Conservation (phyloP, 2,888 invertebrate species). For the Saturnia japonica region DNA sequence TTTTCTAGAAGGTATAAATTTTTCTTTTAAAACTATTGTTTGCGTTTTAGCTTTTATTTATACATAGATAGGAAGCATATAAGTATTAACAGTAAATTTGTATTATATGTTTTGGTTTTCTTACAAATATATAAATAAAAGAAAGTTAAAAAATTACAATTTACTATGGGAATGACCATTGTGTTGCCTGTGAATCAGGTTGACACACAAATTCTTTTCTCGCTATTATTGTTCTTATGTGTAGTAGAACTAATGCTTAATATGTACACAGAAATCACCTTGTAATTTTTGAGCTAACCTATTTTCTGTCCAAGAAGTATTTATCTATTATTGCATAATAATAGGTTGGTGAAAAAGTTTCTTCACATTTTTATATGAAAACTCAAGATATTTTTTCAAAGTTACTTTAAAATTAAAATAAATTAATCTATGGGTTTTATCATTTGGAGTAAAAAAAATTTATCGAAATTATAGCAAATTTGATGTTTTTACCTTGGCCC, state of each 20-base stretch:
- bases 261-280: slow-evolving; percentile 25
- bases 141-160: slow-evolving; percentile 8
- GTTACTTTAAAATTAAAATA: too few species aligned
- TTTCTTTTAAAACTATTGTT: not conserved
- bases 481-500: too few species aligned
- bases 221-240: slow-evolving; percentile 50
- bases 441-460: too few species aligned
- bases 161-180: slow-evolving; percentile 33
- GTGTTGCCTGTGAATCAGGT: slow-evolving; percentile 60
- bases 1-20: not conserved
- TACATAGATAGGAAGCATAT: not conserved
- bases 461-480: too few species aligned
- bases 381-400: too few species aligned
- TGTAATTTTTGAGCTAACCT: slow-evolving; percentile 20
- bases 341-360: too few species aligned
- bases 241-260: slow-evolving; percentile 34
- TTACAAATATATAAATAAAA: not conserved
- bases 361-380: too few species aligned
- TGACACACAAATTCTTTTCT: slow-evolving; percentile 57
- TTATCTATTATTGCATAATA: not conserved
- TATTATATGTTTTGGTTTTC: not conserved
- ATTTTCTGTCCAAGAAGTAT: not conserved
- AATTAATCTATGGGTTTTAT: too few species aligned
- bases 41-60: not conserved
- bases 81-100: not conserved